phyloP scores from a whole-genome alignment of 2,797 vertebrate species.

The Sebastes taczanowskii region DNA sequence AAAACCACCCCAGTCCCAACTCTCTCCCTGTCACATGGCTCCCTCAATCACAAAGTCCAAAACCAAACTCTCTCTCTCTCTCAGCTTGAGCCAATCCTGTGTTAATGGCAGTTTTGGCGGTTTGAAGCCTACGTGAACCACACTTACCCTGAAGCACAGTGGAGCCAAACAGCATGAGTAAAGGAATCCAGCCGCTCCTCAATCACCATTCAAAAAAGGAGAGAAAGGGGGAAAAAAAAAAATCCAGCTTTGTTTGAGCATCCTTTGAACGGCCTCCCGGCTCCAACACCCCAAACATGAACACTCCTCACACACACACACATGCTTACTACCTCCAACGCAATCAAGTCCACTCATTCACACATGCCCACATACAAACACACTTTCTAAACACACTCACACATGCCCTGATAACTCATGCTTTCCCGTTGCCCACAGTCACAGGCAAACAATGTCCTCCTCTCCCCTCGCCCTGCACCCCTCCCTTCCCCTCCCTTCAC shows the following conservation, averaged over 20 bases:
- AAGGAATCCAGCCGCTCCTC: slow-evolving; percentile 80
- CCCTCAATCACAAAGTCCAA: slow-evolving; percentile 55
- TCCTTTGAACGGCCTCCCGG: slow-evolving; percentile 78
- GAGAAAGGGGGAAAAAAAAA: slow-evolving; percentile 61
- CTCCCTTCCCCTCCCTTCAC: slow-evolving; percentile 75
- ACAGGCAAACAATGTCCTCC: slow-evolving; percentile 87
- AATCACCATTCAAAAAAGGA: slow-evolving; percentile 79
- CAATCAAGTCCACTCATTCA: slow-evolving; percentile 71
- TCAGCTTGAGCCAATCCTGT: slow-evolving; percentile 45
- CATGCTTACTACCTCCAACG: slow-evolving; percentile 42
- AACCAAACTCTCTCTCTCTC: slow-evolving; percentile 62
- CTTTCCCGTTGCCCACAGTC: slow-evolving; percentile 86
- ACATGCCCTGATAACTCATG: slow-evolving; percentile 83
- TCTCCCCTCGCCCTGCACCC: slow-evolving; percentile 73
- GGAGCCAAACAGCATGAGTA: slow-evolving; percentile 71
- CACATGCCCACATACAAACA: slow-evolving; percentile 75
- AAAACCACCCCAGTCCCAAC: slow-evolving; percentile 15
- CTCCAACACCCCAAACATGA: slow-evolving; percentile 70
- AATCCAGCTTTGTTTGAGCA: slow-evolving; percentile 82
- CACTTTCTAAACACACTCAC: slow-evolving; percentile 77
- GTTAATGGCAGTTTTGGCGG: slow-evolving; percentile 76
- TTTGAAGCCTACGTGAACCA: slow-evolving; percentile 67
- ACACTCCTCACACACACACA: slow-evolving; percentile 52
- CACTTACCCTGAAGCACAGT: slow-evolving; percentile 80
- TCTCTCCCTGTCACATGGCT: slow-evolving; percentile 51